Conservation (phyloP, 92 coral and sea anemone genomes). For the Phenganax marumi region DNA sequence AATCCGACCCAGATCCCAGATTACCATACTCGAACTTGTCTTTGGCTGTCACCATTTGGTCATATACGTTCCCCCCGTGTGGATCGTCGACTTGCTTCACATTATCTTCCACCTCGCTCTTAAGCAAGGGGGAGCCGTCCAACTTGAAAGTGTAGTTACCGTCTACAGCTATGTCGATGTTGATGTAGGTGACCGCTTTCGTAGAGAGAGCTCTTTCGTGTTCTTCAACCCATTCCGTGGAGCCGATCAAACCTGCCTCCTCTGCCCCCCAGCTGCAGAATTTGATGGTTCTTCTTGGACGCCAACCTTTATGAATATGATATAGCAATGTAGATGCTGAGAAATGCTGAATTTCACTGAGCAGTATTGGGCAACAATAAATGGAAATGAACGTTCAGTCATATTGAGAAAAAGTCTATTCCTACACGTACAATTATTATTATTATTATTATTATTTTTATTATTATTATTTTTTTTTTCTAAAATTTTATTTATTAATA, state of each 20-base stretch:
- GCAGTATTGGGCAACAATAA: background rate
- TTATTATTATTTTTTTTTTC: too few species aligned
- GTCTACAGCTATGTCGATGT: slow-evolving; percentile 66
- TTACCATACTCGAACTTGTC: slow-evolving; percentile 46
- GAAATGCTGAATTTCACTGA: too few species aligned
- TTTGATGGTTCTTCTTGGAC: slow-evolving; percentile 89
- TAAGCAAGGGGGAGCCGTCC: slow-evolving; percentile 26
- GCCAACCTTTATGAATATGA: slow-evolving; percentile 64
- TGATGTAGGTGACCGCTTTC: slow-evolving; percentile 72
- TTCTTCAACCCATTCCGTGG: slow-evolving; percentile 93
- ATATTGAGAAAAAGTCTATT: too few species aligned
- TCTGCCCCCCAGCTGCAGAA: slow-evolving; percentile 98
- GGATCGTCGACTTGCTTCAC: slow-evolving; percentile 63
- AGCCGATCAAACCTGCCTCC: slow-evolving; percentile 80
- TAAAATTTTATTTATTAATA: too few species aligned
- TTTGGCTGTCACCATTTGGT: slow-evolving; percentile 58
- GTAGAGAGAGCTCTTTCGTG: slow-evolving; percentile 63
- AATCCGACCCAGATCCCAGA: slow-evolving; percentile 87
- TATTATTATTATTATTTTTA: too few species aligned
- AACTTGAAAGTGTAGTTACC: slow-evolving; percentile 66
- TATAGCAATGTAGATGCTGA: background rate
- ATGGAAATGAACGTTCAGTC: too few species aligned
- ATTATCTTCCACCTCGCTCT: background rate
- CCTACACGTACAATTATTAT: too few species aligned
- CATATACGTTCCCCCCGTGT: slow-evolving; percentile 65